Percentiles rank a stretch among this genome's conserved stretches.
Evolutionary conservation across 2,888 invertebrate genomes (phyloP).

Genomic region (Macroteleia sp.): DNA sequence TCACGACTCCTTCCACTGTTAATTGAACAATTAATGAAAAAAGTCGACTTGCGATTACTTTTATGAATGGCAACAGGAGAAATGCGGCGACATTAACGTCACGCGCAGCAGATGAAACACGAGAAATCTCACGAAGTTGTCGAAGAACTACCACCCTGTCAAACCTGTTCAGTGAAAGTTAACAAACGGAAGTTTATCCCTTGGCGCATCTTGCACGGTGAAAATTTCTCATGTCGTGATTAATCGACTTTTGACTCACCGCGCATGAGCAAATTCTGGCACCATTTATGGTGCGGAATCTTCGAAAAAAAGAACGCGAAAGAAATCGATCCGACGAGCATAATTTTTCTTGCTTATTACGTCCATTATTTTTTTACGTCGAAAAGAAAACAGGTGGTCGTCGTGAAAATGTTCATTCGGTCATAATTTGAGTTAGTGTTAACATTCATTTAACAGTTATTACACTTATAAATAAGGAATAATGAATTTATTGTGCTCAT

Average conservation of each 20-base stretch:
- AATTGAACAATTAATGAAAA: conserved; percentile 26
- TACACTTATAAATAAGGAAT: conserved; percentile 12
- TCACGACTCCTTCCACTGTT: conserved; percentile 5
- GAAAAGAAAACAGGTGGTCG: background rate
- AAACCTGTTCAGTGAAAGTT: conserved; percentile 65
- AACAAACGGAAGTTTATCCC: conserved; percentile 58
- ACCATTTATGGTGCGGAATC: conserved; percentile 36
- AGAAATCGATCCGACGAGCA: conserved; percentile 5
- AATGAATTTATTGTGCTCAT: conserved; percentile 25
- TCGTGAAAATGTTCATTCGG: background rate
- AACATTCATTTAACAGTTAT: conserved; percentile 12
- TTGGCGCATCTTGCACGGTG: conserved; percentile 56
- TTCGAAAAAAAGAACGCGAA: background rate
- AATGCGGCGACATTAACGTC: conserved; percentile 5
- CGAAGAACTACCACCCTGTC: conserved; percentile 43
- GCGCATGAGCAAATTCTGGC: background rate
- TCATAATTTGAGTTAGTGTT: background rate
- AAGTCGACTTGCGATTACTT: background rate
- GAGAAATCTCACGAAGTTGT: conserved; percentile 37
- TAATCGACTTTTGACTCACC: conserved; percentile 45
- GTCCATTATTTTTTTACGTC: background rate
- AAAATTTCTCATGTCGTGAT: conserved; percentile 39
- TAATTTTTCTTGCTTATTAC: conserved; percentile 2
- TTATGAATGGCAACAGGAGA: background rate
- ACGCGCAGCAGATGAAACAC: conserved; percentile 26